Evolutionary conservation across 2,888 invertebrate species (phyloP).

Genomic region (Lepidocyrtoides sp.): DNA sequence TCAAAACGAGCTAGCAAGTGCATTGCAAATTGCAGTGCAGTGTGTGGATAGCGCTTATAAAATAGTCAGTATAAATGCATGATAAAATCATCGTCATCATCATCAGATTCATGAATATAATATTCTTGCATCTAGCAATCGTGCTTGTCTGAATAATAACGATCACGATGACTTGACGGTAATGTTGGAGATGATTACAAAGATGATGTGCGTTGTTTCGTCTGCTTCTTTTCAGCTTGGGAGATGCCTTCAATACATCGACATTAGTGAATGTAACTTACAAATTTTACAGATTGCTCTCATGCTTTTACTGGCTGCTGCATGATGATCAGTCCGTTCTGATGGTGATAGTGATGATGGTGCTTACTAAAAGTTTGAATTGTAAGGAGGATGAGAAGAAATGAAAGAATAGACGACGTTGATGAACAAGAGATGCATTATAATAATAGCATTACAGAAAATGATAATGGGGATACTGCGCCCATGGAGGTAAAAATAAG

Average conservation of each 20-base stretch:
- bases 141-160: slow-evolving; percentile 44
- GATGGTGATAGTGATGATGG: background rate
- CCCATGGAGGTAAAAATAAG: slow-evolving; percentile 6
- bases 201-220: slow-evolving; percentile 39
- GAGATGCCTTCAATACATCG: background rate
- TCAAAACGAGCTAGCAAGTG: background rate
- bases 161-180: slow-evolving; percentile 68
- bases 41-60: too few species aligned
- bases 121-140: slow-evolving; percentile 20
- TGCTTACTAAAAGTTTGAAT: background rate
- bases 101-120: slow-evolving; percentile 5
- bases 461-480: slow-evolving; percentile 11
- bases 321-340: too few species aligned
- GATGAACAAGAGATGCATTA: slow-evolving; percentile 28
- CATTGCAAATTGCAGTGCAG: background rate
- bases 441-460: background rate
- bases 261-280: background rate
- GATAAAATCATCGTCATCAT: background rate
- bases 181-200: slow-evolving; percentile 61
- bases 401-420: slow-evolving; percentile 1
- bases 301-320: slow-evolving; percentile 13
- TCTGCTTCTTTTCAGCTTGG: background rate
- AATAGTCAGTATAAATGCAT: background rate
- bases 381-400: background rate
- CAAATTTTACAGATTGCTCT: slow-evolving; percentile 41